Evolutionary conservation across 2,888 invertebrate species (phyloP), one percentile per base, ranked within the genome.

Genomic region (Brenthis hecate): DNA sequence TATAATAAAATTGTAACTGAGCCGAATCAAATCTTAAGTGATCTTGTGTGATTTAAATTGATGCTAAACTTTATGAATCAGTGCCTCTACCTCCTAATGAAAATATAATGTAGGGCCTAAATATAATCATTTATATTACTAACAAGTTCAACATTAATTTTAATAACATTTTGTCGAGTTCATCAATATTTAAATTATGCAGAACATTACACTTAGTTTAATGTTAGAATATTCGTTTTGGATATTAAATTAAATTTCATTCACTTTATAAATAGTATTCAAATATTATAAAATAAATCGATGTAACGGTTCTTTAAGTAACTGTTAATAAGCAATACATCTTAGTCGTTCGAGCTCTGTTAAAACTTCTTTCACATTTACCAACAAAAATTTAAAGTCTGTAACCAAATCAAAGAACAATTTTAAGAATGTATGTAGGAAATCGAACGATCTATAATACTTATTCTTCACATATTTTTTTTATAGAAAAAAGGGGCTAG

Each of bases 131-230:
- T 48, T 23, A 47, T 58, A 58, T 23, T 48, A 48, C 47, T 47
- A 58, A 58, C 48, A n/a, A 8, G 28, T 50, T n/a, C 6, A 60
- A 60, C 60, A 60, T 60, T 60, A 28, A 50, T 60, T 60, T 60
- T 32, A 28, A 16, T 50, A 14, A 23, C 4, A 60, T n/a, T 60
- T 14, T 11, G n/a, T 14, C 6, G 14, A 28, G 28, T 47, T 3
- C 58, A 14, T 23, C n/a, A 56, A 28, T 14, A 32, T 8, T 32
- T 28, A 56, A 56, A 56, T 32, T 32, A 32, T 13, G 56, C 32
- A 36, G 16, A 56, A 14, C 16, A 43, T 43, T 43, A 43, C 11
- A 43, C 11, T 28, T 36, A 36, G 8, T 8, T 36, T 36, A 36
- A 36, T 8, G 36, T 43, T 43, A 43, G 11, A 43, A 43, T 43